These are phyloP conservation scores for Sthenelais limicola DNA, from an alignment of 2,888 invertebrate genomes.

Conservation along the genomic window DNA sequence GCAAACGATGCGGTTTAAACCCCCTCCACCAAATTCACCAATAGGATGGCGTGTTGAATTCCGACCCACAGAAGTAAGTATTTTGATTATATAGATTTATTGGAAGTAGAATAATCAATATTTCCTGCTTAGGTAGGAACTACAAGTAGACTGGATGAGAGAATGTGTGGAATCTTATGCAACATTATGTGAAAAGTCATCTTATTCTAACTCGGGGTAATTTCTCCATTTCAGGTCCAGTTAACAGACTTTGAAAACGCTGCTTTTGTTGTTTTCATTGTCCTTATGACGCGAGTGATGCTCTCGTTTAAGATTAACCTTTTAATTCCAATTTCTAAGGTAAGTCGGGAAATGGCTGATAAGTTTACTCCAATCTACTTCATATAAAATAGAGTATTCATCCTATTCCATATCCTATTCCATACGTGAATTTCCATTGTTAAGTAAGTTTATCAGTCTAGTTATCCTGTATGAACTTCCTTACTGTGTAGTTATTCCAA, in stretches of 20 bases:
- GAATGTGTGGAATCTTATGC: not conserved
- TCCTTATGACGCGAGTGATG: conserved; percentile 95
- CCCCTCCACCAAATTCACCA: conserved; percentile 90
- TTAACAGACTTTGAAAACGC: conserved; percentile 99
- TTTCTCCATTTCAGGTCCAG: conserved; percentile 80
- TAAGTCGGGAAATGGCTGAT: conserved; percentile 65
- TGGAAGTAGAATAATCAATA: not conserved
- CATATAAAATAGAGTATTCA: too few relatives aligned
- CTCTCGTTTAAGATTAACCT: conserved; percentile 96
- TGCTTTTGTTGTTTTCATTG: conserved; percentile 97
- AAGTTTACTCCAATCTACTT: too few relatives aligned
- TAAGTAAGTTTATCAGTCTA: too few relatives aligned
- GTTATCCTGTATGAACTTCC: too few relatives aligned
- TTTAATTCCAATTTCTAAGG: conserved; percentile 97
- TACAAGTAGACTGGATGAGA: not conserved
- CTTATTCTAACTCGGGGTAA: too few relatives aligned
- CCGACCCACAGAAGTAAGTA: conserved; percentile 83
- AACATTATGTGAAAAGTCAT: not conserved
- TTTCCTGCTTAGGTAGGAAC: not conserved
- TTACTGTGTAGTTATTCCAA: too few relatives aligned
- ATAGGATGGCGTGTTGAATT: conserved; percentile 99
- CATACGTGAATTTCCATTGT: too few relatives aligned
- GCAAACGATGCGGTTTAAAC: conserved; percentile 98
- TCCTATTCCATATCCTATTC: too few relatives aligned
- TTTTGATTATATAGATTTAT: not conserved